Evolutionary conservation across 1,140 invertebrate species (phyloP).

Genomic region (Drosophila mauritiana): DNA sequence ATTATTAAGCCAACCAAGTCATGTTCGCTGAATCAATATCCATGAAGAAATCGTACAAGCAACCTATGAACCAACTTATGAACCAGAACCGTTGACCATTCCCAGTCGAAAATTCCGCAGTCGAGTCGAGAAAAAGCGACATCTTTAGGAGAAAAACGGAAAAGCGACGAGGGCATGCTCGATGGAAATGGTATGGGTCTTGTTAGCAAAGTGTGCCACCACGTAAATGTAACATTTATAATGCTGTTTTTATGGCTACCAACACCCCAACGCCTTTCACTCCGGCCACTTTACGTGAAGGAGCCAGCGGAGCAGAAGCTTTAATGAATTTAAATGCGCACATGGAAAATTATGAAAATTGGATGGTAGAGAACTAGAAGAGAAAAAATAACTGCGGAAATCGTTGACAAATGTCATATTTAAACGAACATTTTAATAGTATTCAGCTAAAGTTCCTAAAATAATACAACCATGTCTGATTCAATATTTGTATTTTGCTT

Average conservation of each 20-base stretch:
- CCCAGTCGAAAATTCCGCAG: constrained; percentile 2
- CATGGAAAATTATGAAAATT: constrained; percentile 16
- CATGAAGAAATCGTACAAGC: constrained; percentile 13
- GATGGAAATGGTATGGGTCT: constrained; percentile 2
- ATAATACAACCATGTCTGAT: background rate
- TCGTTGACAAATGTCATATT: no score
- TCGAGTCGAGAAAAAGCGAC: constrained; percentile 1
- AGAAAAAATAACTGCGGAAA: no score
- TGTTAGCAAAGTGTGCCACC: constrained; percentile 51
- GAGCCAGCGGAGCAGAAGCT: constrained; percentile 6
- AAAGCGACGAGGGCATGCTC: background rate
- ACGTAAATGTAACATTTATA: constrained; percentile 81
- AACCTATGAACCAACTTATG: constrained; percentile 6
- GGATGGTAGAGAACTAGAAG: background rate
- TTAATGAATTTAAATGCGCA: constrained; percentile 52
- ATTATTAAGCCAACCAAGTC: constrained; percentile 9
- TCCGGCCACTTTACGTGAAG: background rate
- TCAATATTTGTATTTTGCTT: background rate
- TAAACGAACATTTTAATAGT: no score
- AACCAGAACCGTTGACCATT: constrained; percentile 39
- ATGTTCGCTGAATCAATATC: constrained; percentile 15
- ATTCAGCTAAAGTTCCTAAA: background rate
- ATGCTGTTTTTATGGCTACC: constrained; percentile 77
- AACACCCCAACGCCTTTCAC: constrained; percentile 19
- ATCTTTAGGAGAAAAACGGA: background rate